Evolutionary conservation across 2,888 invertebrate species (phyloP).

Genomic region (Rutpela maculata): DNA sequence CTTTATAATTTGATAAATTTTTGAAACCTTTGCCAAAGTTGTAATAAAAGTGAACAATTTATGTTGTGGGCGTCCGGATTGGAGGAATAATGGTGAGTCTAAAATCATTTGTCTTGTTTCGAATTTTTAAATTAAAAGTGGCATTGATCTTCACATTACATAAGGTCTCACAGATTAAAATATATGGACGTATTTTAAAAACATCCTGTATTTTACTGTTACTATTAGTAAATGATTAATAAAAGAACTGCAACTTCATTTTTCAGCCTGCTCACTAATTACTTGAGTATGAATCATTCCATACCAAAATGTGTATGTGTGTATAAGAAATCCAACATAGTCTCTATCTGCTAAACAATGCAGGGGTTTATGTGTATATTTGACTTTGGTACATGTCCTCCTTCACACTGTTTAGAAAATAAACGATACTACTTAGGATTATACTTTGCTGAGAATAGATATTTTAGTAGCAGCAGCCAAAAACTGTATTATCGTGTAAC

Average conservation of each 20-base stretch:
- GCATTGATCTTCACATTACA: no score
- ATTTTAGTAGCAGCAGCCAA: slow-evolving; percentile 33
- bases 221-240: no score
- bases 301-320: not conserved
- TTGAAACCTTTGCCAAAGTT: no score
- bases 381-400: not conserved
- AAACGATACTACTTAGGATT: not conserved
- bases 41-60: no score
- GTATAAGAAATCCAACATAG: not conserved
- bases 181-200: no score
- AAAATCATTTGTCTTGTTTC: no score
- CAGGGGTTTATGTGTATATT: not conserved
- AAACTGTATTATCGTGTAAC: slow-evolving; percentile 31
- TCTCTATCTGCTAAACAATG: not conserved
- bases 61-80: no score
- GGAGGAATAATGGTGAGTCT: no score
- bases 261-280: not conserved
- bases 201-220: no score
- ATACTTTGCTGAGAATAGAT: not conserved
- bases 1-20: no score
- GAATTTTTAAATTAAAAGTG: no score
- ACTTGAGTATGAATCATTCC: not conserved
- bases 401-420: not conserved
- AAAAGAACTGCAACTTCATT: not conserved
- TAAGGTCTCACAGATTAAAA: no score